Evolutionary conservation across 2,888 invertebrate genomes (phyloP).

Genomic region (Nymphalis polychloros): DNA sequence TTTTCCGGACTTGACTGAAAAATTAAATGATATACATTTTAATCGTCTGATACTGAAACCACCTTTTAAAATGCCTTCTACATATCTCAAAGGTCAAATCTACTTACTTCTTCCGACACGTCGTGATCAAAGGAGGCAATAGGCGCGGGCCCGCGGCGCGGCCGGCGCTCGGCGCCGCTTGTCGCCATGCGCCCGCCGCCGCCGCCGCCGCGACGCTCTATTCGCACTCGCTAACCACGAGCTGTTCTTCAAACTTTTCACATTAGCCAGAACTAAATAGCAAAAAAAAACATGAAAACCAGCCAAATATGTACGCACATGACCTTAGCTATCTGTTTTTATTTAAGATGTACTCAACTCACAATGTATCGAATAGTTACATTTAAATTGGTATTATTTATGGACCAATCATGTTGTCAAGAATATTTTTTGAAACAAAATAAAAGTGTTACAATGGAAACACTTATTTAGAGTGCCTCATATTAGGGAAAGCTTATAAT

Average conservation of each 20-base stretch:
- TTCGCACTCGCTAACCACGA: neutral
- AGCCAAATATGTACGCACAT: too few relatives aligned
- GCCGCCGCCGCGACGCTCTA: constrained; percentile 38
- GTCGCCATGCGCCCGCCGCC: constrained; percentile 50
- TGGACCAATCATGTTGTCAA: too few relatives aligned
- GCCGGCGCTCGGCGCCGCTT: constrained; percentile 77
- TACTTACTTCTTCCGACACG: constrained; percentile 88
- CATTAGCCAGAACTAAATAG: constrained; percentile 13
- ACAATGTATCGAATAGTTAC: too few relatives aligned
- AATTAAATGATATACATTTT: constrained; percentile 5
- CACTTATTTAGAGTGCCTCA: too few relatives aligned
- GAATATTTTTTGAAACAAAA: too few relatives aligned
- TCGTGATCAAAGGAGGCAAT: constrained; percentile 95
- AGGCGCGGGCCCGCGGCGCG: constrained; percentile 95
- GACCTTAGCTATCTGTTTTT: too few relatives aligned
- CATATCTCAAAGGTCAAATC: too few relatives aligned
- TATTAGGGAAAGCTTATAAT: too few relatives aligned
- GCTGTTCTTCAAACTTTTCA: neutral
- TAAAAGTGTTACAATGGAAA: too few relatives aligned
- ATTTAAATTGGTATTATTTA: too few relatives aligned
- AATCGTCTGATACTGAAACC: neutral
- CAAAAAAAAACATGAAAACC: neutral
- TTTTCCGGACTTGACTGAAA: constrained; percentile 83
- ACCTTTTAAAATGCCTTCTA: neutral
- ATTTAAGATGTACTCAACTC: too few relatives aligned